These are phyloP conservation scores for Heliornis fulica DNA, from an alignment of 2,113 vertebrate species.

Conservation along the genomic window DNA sequence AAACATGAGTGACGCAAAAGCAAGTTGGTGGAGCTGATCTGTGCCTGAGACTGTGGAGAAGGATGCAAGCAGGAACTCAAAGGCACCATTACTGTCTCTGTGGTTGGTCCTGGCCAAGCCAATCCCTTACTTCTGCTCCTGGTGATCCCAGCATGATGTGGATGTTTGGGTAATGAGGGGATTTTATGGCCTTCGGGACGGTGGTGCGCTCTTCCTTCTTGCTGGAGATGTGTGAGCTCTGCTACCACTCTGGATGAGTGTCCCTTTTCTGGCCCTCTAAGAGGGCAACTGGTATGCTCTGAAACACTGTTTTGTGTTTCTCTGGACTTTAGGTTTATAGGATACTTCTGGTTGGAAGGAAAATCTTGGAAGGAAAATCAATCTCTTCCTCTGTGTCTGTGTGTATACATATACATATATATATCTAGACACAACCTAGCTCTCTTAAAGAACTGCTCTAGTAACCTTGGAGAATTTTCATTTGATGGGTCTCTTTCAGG, in stretches of 20 bases:
- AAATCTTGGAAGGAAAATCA: neutral
- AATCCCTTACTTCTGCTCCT: neutral
- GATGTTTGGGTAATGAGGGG: neutral
- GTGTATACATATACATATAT: accelerated
- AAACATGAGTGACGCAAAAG: neutral
- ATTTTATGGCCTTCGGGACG: neutral
- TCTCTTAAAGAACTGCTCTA: neutral
- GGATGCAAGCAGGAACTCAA: neutral
- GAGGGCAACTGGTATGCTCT: neutral
- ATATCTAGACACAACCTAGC: too few relatives aligned
- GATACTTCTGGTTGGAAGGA: neutral
- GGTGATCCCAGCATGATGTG: neutral
- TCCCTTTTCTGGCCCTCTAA: neutral
- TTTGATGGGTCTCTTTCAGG: neutral
- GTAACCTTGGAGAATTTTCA: neutral
- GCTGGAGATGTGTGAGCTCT: neutral
- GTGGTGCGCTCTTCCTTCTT: neutral
- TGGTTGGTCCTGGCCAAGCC: neutral
- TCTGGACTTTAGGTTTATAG: neutral
- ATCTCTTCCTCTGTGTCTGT: neutral
- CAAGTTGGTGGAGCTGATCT: neutral
- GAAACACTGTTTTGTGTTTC: neutral
- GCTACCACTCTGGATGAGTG: neutral
- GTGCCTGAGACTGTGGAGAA: accelerated
- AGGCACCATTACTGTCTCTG: neutral